Conservation (phyloP, 2,888 invertebrate genomes). For the Autographa pulchrina region DNA sequence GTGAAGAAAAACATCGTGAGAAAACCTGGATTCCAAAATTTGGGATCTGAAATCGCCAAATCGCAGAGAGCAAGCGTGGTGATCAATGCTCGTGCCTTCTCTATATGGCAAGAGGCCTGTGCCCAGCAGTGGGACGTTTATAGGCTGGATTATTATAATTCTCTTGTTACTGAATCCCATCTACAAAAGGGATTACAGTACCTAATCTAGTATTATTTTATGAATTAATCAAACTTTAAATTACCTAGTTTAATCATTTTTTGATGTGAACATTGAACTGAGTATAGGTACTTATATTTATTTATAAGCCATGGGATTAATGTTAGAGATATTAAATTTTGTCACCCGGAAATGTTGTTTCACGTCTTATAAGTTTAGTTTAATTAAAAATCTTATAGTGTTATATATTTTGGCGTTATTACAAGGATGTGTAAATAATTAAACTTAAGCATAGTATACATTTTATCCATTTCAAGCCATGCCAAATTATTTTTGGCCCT, state of each 20-base stretch:
- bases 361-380: not conserved
- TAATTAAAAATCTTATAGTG: not conserved
- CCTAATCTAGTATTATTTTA: not conserved
- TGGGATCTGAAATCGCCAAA: too few species aligned
- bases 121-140: too few species aligned
- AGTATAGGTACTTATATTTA: not conserved
- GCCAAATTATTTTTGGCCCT: too few species aligned
- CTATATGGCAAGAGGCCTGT: too few species aligned
- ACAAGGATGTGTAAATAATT: not conserved
- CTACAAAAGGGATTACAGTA: not conserved
- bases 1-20: too few species aligned
- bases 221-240: not conserved
- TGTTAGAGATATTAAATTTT: not conserved
- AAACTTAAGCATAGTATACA: too few species aligned
- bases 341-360: not conserved
- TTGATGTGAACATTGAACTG: constrained; percentile 3
- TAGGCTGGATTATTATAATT: too few species aligned
- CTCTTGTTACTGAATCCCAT: not conserved
- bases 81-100: too few species aligned
- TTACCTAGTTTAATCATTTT: not conserved
- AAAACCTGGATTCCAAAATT: too few species aligned
- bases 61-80: too few species aligned
- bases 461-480: too few species aligned
- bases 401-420: not conserved
- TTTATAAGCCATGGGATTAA: not conserved